Base-by-base conservation (phyloP, 2,113 vertebrate genomes). In the Tetrax tetrax region DNA sequence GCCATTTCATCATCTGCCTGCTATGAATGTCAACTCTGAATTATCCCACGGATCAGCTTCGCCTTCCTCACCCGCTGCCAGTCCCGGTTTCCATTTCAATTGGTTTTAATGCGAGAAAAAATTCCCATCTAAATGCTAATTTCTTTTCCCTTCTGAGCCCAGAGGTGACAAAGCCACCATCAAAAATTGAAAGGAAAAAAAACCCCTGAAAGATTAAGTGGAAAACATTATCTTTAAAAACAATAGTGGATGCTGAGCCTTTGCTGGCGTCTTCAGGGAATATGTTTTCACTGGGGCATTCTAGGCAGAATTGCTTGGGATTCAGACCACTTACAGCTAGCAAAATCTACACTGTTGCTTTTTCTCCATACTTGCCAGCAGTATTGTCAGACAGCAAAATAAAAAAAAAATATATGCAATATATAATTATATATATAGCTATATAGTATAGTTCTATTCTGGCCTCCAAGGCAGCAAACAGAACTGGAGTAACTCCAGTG, bases 51-150 rank as follows among this genome's bases (percentile, higher is more conserved):
- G 83, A 96, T 95, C 38, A 2, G 76, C 80, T 95, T 95, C 4
- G 7, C 87, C 74, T 97, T 95, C 85, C 80, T 96, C 69, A 66
- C 74, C 83, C 60, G 3, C 95, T 90, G 79, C 82, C 6, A 4
- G 77, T 89, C 84, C 77, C 3, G 0, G 94, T 82, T 96, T 97
- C 93, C 93, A 95, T 96, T 97, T 97, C 97, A 97, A 92, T 96
- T 97, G 95, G 85, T 92, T 97, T 95, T 96, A 97, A 97, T 96
- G 89, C 45, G 14, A 95, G 85, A 72, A 94, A 95, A 95, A 97
- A 88, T 83, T 97, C 92, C 97, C 92, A 97, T 97, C 97, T 97
- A 97, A 97, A 97, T 97, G 97, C 96, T 97, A 97, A 97, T 97
- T 97, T 97, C 89, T 95, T 95, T 96, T 97, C 96, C 94, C 96